Evolutionary conservation across 2,797 vertebrate species (phyloP).

Genomic region (Bovichtus variegatus): DNA sequence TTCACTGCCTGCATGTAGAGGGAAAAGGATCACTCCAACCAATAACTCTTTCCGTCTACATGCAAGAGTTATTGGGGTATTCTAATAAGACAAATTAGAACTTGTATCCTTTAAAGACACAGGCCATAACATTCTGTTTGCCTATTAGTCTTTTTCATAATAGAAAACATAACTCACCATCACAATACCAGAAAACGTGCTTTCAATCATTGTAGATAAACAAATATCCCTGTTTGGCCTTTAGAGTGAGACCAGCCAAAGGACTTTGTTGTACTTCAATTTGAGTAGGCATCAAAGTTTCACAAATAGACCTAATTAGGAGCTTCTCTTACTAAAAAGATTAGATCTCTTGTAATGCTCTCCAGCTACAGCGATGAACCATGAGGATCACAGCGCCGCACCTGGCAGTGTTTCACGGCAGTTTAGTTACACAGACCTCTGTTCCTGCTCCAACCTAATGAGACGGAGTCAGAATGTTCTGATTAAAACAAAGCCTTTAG

Average conservation of each 20-base stretch:
- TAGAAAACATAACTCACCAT: not conserved
- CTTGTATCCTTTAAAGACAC: not conserved
- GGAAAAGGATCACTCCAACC: not conserved
- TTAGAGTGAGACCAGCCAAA: constrained; percentile 8
- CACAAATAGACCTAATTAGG: constrained; percentile 57
- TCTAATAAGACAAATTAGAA: not conserved
- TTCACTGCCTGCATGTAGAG: not conserved
- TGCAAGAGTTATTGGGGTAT: not conserved
- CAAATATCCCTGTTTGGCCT: not conserved
- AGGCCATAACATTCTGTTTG: not conserved
- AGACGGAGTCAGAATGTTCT: constrained; percentile 64
- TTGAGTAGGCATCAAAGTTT: constrained; percentile 43
- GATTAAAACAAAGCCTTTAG: constrained; percentile 66
- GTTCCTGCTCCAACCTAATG: constrained; percentile 65
- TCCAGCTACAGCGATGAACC: constrained; percentile 45
- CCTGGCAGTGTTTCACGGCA: constrained; percentile 51
- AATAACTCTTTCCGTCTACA: not conserved
- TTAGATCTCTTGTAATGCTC: constrained; percentile 48
- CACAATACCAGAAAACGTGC: not conserved
- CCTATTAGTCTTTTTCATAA: not conserved
- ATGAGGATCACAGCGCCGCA: constrained; percentile 39
- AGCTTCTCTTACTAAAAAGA: constrained; percentile 36
- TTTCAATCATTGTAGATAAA: not conserved
- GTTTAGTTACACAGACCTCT: constrained; percentile 50
- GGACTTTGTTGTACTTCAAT: constrained; percentile 28